Base-by-base conservation (phyloP, 2,888 invertebrate genomes). In the Lordiphosa fenestrarum region DNA sequence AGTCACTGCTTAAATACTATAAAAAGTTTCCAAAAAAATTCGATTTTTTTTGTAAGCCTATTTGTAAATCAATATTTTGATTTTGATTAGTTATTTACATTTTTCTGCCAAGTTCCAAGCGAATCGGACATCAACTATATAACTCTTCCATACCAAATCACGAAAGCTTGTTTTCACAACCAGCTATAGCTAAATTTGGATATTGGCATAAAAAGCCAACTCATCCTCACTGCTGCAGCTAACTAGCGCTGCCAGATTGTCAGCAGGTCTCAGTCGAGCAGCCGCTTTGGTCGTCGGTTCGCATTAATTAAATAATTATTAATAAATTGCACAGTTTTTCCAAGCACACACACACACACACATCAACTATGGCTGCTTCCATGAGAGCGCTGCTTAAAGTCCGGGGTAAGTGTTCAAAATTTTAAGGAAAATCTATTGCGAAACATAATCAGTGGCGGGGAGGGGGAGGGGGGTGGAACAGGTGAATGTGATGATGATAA, bases 361-460 rank as follows among this genome's bases (percentile, higher is more conserved):
- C 53, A 82, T 55, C 77, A 66, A 87, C 30, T 30, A 92, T 92
- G 92, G 92, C 92, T 87, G 91, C 91, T 78, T 90, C 92, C 73
- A 90, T 91, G 73, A 90, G 92, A 87, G 90, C 91, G 90, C 90
- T 92, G 82, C 90, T 91, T 73, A 91, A 91, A 84, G 89, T 91
- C 71, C 91, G 91, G 90, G 92, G 92, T 92, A 90, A 90, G 87
- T 75, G 37, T 41, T 38, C n/a, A 39, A 39, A 9, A 9, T 30
- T 9, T 33, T 25, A 21, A 12, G 35, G 21, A 53, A 59, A 50
- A 68, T 37, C 62, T 63, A 64, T 74, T 64, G 71, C 66, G 52
- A 66, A 76, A 71, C 66, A 67, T 44, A 4, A 33, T 41, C 47
- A 47, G 38, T 37, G n/a, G n/a, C n/a, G n/a, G 30, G 44, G 39